Evolutionary conservation across 2,113 vertebrate genomes (phyloP).

Genomic region (Parus major): DNA sequence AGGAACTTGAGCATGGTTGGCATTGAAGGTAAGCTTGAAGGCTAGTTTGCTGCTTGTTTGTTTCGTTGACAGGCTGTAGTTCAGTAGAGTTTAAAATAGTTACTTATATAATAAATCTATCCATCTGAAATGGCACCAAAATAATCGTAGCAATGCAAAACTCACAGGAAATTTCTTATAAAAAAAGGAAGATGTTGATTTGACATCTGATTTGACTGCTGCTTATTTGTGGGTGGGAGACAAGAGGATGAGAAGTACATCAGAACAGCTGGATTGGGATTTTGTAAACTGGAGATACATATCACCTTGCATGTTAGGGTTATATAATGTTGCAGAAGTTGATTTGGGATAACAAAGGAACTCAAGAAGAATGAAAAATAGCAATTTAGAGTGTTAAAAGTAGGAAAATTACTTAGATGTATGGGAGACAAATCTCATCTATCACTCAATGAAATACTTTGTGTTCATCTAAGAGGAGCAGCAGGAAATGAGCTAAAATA

Average conservation of each 20-base stretch:
- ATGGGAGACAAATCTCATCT: not conserved
- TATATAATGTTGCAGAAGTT: not conserved
- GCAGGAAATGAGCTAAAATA: not conserved
- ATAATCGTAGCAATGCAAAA: not conserved
- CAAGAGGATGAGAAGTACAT: not conserved
- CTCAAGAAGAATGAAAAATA: not conserved
- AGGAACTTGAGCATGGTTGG: not conserved
- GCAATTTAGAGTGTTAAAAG: not conserved
- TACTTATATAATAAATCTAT: not conserved
- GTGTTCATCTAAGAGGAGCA: not conserved
- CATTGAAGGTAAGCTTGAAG: not conserved
- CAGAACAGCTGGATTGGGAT: not conserved
- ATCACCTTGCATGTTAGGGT: not conserved
- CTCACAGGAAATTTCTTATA: not conserved
- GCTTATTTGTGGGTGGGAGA: not conserved
- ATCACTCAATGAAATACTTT: not conserved
- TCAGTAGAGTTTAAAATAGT: not conserved
- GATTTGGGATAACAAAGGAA: not conserved
- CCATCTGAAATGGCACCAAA: not conserved
- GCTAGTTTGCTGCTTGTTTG: not conserved
- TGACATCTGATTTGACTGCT: not conserved
- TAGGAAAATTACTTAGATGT: not conserved
- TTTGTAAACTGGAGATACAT: not conserved
- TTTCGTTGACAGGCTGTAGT: not conserved
- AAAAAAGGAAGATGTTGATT: not conserved